Evolutionary conservation across 2,113 vertebrate genomes (phyloP), one percentile per base, ranked within the genome.

Genomic region (Myotis davidii): DNA sequence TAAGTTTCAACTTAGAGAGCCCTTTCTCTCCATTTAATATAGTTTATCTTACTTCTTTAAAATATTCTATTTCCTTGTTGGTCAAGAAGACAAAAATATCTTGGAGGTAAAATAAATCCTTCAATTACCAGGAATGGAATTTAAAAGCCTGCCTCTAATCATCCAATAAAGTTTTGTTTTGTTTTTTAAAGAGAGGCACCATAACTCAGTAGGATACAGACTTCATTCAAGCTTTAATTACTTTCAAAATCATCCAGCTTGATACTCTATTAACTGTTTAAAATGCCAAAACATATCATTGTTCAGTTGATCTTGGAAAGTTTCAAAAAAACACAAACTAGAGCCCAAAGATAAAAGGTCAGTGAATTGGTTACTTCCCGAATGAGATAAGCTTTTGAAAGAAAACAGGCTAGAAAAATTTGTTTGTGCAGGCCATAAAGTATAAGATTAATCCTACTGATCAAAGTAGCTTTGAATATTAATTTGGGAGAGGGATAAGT

Each of bases 281-380:
- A 96, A 97, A 97, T 98, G 98, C 97, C 98, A 98, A 98, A 97
- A 97, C 97, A 96, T 96, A 98, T 91, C 82, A 78, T 95, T 74
- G 39, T 65, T 96, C 59, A 0, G 69, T 97, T 98, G 97, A 94
- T 97, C 94, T 98, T 98, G 97, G 98, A 98, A 98, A 97, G 96
- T 86, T 98, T 88, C 94, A 91, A 98, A 97, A 97, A 97, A 92
- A 94, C 97, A 97, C 98, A 98, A 97, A 96, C 88, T 84, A 94
- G 95, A 98, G 84, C 52, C 97, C 96, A 96, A 87, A 95, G 98
- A 98, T 13, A 79, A 98, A 98, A 98, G 97, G 97, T 98, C 97
- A 98, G 91, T 45, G 96, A 96, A 96, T 94, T 90, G 81, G 93
- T 88, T 97, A 94, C 95, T 96, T 96, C 91, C 94, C 97, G 95